Conservation (phyloP, 2,888 invertebrate genomes). For the Parasteatoda lunata region DNA sequence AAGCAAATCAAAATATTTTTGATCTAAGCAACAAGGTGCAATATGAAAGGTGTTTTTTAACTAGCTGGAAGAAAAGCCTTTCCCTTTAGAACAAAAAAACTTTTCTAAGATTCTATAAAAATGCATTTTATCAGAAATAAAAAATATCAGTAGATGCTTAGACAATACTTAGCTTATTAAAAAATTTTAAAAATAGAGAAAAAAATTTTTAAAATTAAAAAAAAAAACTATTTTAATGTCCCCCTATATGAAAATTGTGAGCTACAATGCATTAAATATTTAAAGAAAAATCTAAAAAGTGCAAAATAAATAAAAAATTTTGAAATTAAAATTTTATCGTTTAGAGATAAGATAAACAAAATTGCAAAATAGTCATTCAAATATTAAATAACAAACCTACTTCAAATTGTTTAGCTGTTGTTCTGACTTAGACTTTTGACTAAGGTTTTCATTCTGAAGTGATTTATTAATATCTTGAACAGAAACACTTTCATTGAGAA, state of each 20-base stretch:
- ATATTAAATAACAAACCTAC: conserved; percentile 6
- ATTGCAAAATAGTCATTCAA: not conserved
- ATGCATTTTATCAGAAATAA: not conserved
- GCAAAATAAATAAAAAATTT: too few relatives aligned
- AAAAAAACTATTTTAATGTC: not conserved
- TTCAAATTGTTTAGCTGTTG: conserved; percentile 32
- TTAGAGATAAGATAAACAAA: not conserved
- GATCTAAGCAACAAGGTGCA: too few relatives aligned
- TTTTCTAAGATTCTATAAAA: not conserved
- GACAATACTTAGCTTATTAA: not conserved
- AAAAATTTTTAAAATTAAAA: not conserved
- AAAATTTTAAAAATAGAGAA: not conserved
- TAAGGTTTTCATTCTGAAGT: conserved; percentile 4
- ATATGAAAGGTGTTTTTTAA: too few relatives aligned
- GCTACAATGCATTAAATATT: too few relatives aligned
- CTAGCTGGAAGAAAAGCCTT: too few relatives aligned
- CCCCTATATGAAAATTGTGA: too few relatives aligned
- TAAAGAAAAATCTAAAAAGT: too few relatives aligned
- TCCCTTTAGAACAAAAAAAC: not conserved
- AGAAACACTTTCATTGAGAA: conserved; percentile 27
- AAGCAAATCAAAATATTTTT: too few relatives aligned
- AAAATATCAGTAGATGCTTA: not conserved
- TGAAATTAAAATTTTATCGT: too few relatives aligned
- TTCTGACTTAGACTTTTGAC: conserved; percentile 61
- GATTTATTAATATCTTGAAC: not conserved